Conservation (phyloP, 2,797 vertebrate species). For the Anguilla anguilla region DNA sequence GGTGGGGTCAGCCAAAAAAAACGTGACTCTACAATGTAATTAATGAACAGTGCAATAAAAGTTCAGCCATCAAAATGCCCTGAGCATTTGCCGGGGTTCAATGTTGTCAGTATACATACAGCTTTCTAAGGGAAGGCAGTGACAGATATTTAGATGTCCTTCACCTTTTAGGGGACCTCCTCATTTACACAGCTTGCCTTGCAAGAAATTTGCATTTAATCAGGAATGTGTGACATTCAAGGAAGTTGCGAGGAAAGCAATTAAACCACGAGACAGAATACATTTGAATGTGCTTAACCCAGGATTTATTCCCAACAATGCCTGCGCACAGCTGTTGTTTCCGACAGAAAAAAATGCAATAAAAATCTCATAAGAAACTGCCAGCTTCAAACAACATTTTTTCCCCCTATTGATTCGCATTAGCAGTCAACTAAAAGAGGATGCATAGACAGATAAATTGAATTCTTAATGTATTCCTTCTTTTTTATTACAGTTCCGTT, state of each 20-base stretch:
- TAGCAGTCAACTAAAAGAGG: background rate
- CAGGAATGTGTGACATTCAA: conserved; percentile 30
- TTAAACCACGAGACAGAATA: conserved; percentile 57
- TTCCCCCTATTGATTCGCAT: background rate
- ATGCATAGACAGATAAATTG: conserved; percentile 3
- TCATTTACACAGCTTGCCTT: conserved; percentile 52
- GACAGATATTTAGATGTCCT: conserved; percentile 44
- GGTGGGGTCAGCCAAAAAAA: background rate
- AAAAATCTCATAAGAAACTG: background rate
- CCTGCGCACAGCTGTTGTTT: conserved; percentile 45
- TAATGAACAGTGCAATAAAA: background rate
- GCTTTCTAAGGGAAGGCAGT: conserved; percentile 35
- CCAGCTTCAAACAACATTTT: conserved; percentile 2
- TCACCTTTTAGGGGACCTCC: conserved; percentile 37
- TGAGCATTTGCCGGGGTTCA: background rate
- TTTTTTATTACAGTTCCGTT: background rate
- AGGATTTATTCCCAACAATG: conserved; percentile 37
- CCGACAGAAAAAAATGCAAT: conserved; percentile 22
- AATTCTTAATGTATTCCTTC: background rate
- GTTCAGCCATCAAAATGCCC: background rate
- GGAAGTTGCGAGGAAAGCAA: conserved; percentile 50
- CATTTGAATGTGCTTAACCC: conserved; percentile 58
- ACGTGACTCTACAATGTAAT: background rate
- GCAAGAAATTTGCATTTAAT: conserved; percentile 59
- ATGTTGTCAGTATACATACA: conserved; percentile 12